These are phyloP conservation scores for Drosophila parabipectinata DNA, from an alignment of 1,140 invertebrate genomes.

Conservation along the genomic window DNA sequence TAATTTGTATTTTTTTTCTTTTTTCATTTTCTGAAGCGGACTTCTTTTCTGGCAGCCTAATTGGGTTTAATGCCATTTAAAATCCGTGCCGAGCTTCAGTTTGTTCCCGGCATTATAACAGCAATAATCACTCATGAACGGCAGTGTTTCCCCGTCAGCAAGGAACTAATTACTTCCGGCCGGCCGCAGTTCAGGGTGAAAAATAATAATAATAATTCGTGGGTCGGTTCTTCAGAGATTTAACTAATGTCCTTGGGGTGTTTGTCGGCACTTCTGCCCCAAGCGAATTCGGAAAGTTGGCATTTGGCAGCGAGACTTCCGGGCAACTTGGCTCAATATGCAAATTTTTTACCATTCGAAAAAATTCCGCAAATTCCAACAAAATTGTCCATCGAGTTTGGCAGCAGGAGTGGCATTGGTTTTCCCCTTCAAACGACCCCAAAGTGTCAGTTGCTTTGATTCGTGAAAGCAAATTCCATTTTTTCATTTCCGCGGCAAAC, in stretches of 20 bases:
- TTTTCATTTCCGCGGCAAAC: neutral
- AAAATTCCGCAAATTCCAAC: conserved; percentile 12
- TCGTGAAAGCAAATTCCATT: conserved; percentile 15
- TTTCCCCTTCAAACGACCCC: conserved; percentile 17
- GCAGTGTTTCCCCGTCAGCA: conserved; percentile 34
- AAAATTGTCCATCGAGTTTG: conserved; percentile 34
- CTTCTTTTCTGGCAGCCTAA: conserved; percentile 19
- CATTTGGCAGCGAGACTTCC: conserved; percentile 14
- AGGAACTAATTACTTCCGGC: conserved; percentile 69
- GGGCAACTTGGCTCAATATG: conserved; percentile 54
- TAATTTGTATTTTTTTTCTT: conserved; percentile 37
- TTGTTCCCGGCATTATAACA: conserved; percentile 40
- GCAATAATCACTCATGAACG: conserved; percentile 50
- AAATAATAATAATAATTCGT: conserved; percentile 22
- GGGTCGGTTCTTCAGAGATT: neutral
- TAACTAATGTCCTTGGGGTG: conserved; percentile 26
- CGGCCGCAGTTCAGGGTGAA: conserved; percentile 6
- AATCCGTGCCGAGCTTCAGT: conserved; percentile 45
- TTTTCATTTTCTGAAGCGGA: neutral
- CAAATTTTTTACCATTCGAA: conserved; percentile 35
- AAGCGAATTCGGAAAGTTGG: conserved; percentile 25
- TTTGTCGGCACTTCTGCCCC: neutral
- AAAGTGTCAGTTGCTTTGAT: conserved; percentile 39
- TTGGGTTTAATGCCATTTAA: conserved; percentile 52
- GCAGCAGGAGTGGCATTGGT: conserved; percentile 17